phyloP scores from a whole-genome alignment of 1,140 invertebrate genomes.

The Oedothorax gibbosus region DNA sequence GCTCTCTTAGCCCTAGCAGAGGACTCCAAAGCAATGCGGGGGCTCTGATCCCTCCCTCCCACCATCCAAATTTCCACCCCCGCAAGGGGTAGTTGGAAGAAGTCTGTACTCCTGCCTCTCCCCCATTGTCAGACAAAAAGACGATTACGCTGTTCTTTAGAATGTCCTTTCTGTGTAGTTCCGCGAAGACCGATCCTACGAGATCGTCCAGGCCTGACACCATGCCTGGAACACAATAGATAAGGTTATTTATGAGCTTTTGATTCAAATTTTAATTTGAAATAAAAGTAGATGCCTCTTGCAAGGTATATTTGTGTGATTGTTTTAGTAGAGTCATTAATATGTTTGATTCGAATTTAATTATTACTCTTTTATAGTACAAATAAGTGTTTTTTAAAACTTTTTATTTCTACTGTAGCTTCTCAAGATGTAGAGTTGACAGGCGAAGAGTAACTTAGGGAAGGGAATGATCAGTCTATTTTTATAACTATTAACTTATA shows the following conservation, averaged over 20 bases:
- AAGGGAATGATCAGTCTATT: no score
- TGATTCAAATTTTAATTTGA: no score
- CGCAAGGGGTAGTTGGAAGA: conserved; percentile 68
- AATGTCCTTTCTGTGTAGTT: conserved; percentile 63
- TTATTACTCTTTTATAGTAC: no score
- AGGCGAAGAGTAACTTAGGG: no score
- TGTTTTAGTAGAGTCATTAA: no score
- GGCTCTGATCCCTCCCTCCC: conserved; percentile 69
- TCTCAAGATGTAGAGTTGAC: no score
- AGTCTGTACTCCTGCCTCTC: conserved; percentile 60
- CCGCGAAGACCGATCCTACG: conserved; percentile 65
- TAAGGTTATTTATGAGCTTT: not conserved
- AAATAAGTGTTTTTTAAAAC: no score
- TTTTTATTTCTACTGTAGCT: no score
- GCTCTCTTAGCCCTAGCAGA: conserved; percentile 64
- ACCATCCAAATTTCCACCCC: conserved; percentile 67
- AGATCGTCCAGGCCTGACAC: conserved; percentile 67
- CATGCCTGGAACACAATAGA: conserved; percentile 63
- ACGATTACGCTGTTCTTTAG: conserved; percentile 66
- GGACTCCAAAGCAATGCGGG: conserved; percentile 68
- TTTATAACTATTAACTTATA: no score
- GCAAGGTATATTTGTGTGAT: no score
- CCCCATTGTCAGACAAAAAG: conserved; percentile 68
- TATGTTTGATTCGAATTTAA: no score
- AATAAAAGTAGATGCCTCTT: no score